These are phyloP conservation scores for Gonatopus flavifemur DNA, from an alignment of 1,140 invertebrate genomes.

Conservation along the genomic window DNA sequence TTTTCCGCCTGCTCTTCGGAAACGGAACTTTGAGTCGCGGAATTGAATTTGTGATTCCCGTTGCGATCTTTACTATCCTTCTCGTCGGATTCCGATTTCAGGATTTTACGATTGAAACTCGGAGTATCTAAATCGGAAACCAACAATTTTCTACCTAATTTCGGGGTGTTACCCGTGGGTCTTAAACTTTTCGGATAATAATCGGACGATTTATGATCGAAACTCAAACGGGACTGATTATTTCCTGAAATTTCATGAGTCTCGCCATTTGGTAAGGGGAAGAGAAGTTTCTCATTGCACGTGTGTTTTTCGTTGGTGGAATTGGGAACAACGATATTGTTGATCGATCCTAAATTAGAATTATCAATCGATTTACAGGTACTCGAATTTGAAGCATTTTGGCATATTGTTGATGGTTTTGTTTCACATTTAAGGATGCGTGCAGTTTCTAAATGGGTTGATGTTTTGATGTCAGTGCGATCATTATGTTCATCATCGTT, in stretches of 20 bases:
- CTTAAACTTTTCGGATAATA: slow-evolving; percentile 31
- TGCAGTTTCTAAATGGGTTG: too few species aligned
- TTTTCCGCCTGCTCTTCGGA: slow-evolving; percentile 8
- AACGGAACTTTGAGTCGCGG: neutral
- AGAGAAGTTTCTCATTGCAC: too few species aligned
- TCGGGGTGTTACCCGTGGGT: slow-evolving; percentile 44
- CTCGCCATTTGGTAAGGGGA: neutral
- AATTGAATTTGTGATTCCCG: neutral
- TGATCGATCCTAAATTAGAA: too few species aligned
- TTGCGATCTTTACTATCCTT: neutral
- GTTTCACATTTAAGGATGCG: too few species aligned
- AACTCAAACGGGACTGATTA: neutral
- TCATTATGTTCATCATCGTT: slow-evolving; percentile 42
- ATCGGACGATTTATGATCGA: slow-evolving; percentile 22
- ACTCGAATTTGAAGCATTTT: too few species aligned
- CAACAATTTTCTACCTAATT: slow-evolving; percentile 41
- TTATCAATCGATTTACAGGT: too few species aligned
- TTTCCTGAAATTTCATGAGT: slow-evolving; percentile 6
- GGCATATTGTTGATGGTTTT: too few species aligned
- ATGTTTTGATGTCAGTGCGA: slow-evolving; percentile 44
- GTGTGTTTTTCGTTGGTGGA: too few species aligned
- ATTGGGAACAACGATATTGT: too few species aligned
- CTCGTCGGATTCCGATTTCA: neutral
- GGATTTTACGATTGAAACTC: slow-evolving; percentile 18
- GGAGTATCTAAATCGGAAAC: slow-evolving; percentile 43